Base-by-base conservation (phyloP, 2,113 vertebrate genomes). In the Vidua chalybeata region DNA sequence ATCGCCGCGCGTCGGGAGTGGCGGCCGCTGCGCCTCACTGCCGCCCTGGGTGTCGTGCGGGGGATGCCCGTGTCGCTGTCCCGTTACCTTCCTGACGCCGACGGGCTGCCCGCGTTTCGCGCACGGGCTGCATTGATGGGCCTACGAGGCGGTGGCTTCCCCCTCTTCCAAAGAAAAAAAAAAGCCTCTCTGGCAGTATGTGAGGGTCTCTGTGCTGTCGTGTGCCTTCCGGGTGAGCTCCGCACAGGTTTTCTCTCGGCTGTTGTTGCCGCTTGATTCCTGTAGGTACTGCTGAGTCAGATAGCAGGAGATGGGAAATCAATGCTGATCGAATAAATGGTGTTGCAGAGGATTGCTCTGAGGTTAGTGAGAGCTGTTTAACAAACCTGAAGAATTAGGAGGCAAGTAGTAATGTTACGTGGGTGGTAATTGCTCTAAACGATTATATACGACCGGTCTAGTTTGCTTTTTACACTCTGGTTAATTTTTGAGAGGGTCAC, bases 161-260 rank as follows among this genome's bases (percentile, higher is more conserved):
- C 3, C 5, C 3, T 2, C 1, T 8, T 3, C 2, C 8, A 1
- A 6, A 5, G 7, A 17, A 9, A 31, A 5, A 9, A 17, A 9
- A 31, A 5, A 1, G 9, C 33, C 6, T 2, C 3, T 13, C 11
- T 3, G 45, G 7, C 15, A 0, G 15, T 1, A 13, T 31, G 45
- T 5, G 30, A 2, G 11, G 11, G 24, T 9, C 35, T 7, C 3
- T 4, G 15, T 1, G 31, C 13, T 19, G 45, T 11, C 33, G 2
- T 18, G 4, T 3, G 45, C 35, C 4, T 4, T 17, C 11, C 56
- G 6, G 61, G 51, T 19, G 73, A 33, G 35, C 62, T 20, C 14
- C 4, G 72, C 51, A 0, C 52, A 3, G 49, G 73, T 4, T 15
- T 20, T 19, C 6, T 2, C 15, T 24, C 28, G 10, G 37, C 41